Conservation (phyloP, 2,113 vertebrate species). For the Cyprinodon brontotheroides region DNA sequence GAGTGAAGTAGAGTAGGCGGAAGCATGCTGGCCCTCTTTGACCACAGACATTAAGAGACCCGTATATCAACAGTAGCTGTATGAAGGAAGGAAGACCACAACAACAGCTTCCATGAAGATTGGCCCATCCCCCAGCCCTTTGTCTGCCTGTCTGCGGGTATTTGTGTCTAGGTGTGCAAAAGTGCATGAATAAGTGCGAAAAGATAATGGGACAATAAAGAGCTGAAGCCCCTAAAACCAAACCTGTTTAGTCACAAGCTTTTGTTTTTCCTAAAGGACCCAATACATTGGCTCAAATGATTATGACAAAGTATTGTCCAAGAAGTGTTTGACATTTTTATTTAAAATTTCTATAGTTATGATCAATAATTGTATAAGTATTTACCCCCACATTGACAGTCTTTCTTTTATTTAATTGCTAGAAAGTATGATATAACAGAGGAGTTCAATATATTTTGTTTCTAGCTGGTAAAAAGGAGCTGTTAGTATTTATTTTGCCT, state of each 20-base stretch:
- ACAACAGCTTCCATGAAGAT: conserved; percentile 14
- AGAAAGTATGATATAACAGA: not conserved
- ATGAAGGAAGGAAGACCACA: conserved; percentile 28
- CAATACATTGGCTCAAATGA: conserved; percentile 13
- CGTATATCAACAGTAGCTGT: conserved; percentile 19
- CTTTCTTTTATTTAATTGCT: not conserved
- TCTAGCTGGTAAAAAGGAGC: not conserved
- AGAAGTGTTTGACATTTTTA: not conserved
- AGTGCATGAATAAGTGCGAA: conserved; percentile 41
- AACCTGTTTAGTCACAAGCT: conserved; percentile 25
- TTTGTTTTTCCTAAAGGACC: not conserved
- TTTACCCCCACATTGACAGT: not conserved
- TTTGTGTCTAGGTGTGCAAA: conserved; percentile 48
- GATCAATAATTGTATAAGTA: not conserved
- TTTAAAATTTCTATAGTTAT: not conserved
- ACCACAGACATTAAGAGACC: conserved; percentile 16
- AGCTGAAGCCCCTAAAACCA: conserved; percentile 45
- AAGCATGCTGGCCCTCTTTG: conserved; percentile 12
- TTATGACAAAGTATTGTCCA: not conserved
- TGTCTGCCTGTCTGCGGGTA: conserved; percentile 32
- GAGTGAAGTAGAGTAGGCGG: not conserved
- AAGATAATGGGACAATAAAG: conserved; percentile 55
- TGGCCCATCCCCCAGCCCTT: conserved; percentile 34
- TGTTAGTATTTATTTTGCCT: not conserved
- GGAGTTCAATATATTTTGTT: not conserved